Evolutionary conservation across 2,113 vertebrate genomes (phyloP).

Genomic region (Turdus rufiventris): DNA sequence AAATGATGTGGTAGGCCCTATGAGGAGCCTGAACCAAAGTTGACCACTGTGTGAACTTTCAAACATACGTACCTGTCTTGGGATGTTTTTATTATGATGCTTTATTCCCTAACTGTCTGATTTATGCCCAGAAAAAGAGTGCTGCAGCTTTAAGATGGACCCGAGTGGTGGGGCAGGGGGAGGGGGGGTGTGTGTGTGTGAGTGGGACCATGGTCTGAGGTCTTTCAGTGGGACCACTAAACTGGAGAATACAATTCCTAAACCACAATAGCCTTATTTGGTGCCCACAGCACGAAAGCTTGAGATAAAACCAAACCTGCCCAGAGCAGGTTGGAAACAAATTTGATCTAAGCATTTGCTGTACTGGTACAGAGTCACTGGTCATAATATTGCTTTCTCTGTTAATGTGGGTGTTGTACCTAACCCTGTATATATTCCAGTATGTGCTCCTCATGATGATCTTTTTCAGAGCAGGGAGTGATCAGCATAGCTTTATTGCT

Average conservation of each 20-base stretch:
- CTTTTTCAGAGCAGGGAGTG: not conserved
- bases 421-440: not conserved
- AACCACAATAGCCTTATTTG: not conserved
- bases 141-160: not conserved
- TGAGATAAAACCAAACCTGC: not conserved
- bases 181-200: too few relatives aligned
- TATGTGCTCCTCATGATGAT: not conserved
- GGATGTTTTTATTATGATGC: not conserved
- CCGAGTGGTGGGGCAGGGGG: too few relatives aligned
- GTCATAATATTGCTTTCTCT: not conserved
- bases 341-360: not conserved
- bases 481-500: not conserved
- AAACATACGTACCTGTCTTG: not conserved
- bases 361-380: not conserved
- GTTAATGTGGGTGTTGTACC: not conserved
- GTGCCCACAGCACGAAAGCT: not conserved
- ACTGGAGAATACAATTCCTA: not conserved
- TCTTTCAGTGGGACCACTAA: not conserved
- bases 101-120: not conserved
- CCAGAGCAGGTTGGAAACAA: not conserved
- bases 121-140: not conserved
- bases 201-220: not conserved
- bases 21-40: not conserved
- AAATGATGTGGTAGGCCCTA: not conserved
- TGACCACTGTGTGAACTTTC: not conserved